Evolutionary conservation across 1,140 invertebrate genomes (phyloP).

Genomic region (Drosophila bipectinata): DNA sequence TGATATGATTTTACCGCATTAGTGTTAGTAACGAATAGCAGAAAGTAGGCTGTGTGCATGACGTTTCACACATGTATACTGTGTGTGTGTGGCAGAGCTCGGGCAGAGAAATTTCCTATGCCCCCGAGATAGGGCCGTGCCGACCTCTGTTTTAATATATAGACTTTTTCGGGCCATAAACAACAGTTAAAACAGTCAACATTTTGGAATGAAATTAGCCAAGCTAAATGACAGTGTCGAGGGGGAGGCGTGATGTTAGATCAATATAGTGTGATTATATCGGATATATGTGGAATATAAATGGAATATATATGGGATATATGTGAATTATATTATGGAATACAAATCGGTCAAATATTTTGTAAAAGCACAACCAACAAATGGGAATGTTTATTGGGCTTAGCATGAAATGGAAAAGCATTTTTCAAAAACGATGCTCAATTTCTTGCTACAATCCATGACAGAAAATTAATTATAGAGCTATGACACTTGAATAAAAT

Average conservation of each 20-base stretch:
- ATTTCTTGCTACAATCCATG: not conserved
- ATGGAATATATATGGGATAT: not conserved
- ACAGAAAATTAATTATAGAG: not conserved
- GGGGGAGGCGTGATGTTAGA: no score
- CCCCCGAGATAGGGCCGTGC: no score
- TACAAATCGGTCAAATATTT: not conserved
- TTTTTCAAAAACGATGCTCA: not conserved
- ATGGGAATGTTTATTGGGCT: not conserved
- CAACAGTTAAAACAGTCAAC: constrained; percentile 4
- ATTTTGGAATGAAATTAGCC: not conserved
- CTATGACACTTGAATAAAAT: not conserved
- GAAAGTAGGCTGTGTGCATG: no score
- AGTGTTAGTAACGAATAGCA: no score
- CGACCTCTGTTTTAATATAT: no score
- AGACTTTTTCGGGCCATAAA: not conserved
- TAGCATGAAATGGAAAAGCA: constrained; percentile 1
- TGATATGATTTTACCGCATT: no score
- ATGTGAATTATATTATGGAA: not conserved
- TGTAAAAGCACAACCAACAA: not conserved
- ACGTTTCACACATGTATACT: no score
- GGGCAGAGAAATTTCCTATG: no score
- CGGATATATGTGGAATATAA: not conserved
- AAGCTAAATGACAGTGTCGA: not conserved
- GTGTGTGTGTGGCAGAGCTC: no score
- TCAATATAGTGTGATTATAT: not conserved